Evolutionary conservation across 1,140 invertebrate genomes (phyloP), one percentile per base, ranked within the genome.

Genomic region (Thaumetopoea pityocampa): DNA sequence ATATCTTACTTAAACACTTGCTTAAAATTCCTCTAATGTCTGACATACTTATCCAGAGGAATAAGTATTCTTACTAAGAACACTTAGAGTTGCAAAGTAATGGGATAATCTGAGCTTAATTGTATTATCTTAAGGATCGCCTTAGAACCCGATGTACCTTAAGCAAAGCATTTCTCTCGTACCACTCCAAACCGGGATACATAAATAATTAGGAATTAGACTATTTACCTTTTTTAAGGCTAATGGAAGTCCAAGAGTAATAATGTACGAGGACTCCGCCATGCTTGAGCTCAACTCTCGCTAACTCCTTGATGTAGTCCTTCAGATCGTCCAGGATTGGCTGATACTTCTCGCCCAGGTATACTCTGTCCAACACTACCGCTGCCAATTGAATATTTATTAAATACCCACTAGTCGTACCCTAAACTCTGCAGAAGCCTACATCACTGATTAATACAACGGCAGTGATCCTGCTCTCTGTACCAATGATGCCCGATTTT

Each of bases 231-330:
- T 87, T 88, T 52, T 88, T 88, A 1, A 92, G 73, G 58, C 88
- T 89, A 7, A 90, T 87, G 7, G 86, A 85, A 4, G 86, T 86
- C 86, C 91, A 91, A 5, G 86, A 87, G 56, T 89, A 92, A 47
- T 90, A 86, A 44, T 86, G 83, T 1, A 92, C 85, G 30, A 87
- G 86, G 2, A 93, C 85, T 2, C 90, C 90, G 9, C 89, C 88
- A 37, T 88, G 85, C 40, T 87, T 88, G 29, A 91, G 73, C 41
- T 91, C 86, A 34, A 90, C 87, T 22, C 87, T 80, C 33, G 88
- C 85, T 2, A 87, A 77, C 56, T 88, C 86, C 27, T 84, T 86
- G 19, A 92, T 82, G 30, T 88, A 87, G 32, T 89, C 87, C 36
- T 89, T 87, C 11, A 93, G 80, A 20, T 87, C 70, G 4, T 82